These are phyloP conservation scores for Lasioglossum leucozonium DNA, from an alignment of 2,888 invertebrate species.

Conservation along the genomic window DNA sequence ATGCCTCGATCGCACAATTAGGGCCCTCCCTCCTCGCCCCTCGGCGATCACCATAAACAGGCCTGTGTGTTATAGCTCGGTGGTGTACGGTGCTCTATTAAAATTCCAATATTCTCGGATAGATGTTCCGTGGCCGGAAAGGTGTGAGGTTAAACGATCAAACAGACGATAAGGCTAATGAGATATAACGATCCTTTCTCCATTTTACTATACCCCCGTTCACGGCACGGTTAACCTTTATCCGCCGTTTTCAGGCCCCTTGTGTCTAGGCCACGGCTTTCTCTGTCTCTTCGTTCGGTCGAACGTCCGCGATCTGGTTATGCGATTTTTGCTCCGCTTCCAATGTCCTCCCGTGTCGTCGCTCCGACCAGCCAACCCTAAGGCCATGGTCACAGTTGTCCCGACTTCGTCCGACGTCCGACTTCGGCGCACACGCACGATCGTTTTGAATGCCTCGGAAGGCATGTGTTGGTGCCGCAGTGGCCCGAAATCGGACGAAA, in stretches of 20 bases:
- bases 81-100: conserved; percentile 61
- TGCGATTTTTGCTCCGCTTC: neutral
- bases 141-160: conserved; percentile 73
- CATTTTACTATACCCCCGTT: conserved; percentile 56
- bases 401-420: too few species aligned
- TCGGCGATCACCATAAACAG: conserved; percentile 11
- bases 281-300: conserved; percentile 30
- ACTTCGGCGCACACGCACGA: too few species aligned
- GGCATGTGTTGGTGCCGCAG: too few species aligned
- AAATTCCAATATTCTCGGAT: conserved; percentile 66
- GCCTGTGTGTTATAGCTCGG: neutral
- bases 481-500: too few species aligned
- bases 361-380: neutral
- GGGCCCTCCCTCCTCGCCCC: too few species aligned
- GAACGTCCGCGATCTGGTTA: neutral
- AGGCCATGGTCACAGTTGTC: too few species aligned
- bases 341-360: neutral
- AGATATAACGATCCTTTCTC: conserved; percentile 75
- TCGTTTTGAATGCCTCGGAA: too few species aligned
- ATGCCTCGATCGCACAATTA: conserved; percentile 54
- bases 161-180: conserved; percentile 73
- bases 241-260: conserved; percentile 68
- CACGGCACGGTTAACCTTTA: conserved; percentile 68
- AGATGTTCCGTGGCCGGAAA: conserved; percentile 52
- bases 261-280: conserved; percentile 65